phyloP scores from a whole-genome alignment of 1,140 invertebrate genomes.

The Hylyphantes graminicola region DNA sequence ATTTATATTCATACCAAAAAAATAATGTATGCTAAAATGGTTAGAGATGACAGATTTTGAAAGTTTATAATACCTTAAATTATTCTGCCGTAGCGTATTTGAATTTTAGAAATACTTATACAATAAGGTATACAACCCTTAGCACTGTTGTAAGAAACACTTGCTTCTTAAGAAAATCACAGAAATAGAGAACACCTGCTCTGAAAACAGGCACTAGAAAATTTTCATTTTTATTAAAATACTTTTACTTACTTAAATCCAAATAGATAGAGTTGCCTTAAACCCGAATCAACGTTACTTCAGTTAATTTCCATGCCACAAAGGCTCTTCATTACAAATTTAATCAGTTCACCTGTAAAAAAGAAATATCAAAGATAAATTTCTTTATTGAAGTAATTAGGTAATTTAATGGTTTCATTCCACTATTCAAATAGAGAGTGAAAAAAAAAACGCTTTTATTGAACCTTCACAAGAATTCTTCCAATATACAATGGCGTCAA shows the following conservation, averaged over 20 bases:
- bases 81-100: too few species aligned
- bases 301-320: slow-evolving; percentile 37
- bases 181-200: too few species aligned
- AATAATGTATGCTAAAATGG: too few species aligned
- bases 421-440: not conserved
- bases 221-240: too few species aligned
- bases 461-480: slow-evolving; percentile 30
- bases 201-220: too few species aligned
- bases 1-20: too few species aligned
- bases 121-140: too few species aligned
- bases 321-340: slow-evolving; percentile 44
- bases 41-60: too few species aligned
- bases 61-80: too few species aligned
- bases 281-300: slow-evolving; percentile 24
- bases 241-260: slow-evolving; percentile 33
- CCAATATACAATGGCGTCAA: slow-evolving; percentile 38
- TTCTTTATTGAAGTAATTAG: slow-evolving; percentile 59
- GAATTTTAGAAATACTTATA: too few species aligned
- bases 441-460: slow-evolving; percentile 49
- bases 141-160: too few species aligned
- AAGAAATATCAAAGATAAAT: slow-evolving; percentile 17
- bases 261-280: slow-evolving; percentile 25
- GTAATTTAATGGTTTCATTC: slow-evolving; percentile 59
- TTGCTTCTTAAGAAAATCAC: too few species aligned
- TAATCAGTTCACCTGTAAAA: slow-evolving; percentile 55